phyloP scores from a whole-genome alignment of 1,140 invertebrate genomes.

The Aphaenogaster floridana region DNA sequence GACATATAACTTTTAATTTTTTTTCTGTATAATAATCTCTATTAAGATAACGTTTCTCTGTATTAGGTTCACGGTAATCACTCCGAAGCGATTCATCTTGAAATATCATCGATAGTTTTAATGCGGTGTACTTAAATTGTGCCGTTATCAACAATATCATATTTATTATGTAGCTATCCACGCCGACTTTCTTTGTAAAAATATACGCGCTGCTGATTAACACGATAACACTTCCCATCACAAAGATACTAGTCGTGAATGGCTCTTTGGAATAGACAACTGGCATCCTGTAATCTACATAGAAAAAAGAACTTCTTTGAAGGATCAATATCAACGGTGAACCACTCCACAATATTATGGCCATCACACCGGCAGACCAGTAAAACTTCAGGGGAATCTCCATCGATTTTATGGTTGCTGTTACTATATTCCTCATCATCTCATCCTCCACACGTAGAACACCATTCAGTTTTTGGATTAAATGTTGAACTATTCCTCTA shows the following conservation, averaged over 20 bases:
- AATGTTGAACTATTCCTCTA: not conserved
- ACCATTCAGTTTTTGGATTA: conserved; percentile 61
- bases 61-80: not conserved
- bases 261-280: not conserved
- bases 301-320: not conserved
- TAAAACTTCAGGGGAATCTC: conserved; percentile 27
- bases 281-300: conserved; percentile 21
- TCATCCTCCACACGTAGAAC: not conserved
- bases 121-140: conserved; percentile 13
- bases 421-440: not conserved
- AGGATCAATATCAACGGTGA: not conserved
- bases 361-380: not conserved
- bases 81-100: not conserved
- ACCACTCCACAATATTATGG: not conserved
- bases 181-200: not conserved
- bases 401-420: not conserved
- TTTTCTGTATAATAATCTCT: not conserved
- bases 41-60: no score
- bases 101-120: conserved; percentile 33
- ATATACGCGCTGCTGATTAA: not conserved
- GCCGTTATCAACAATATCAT: not conserved
- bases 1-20: conserved; percentile 16
- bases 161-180: not conserved
- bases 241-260: not conserved
- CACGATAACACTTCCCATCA: not conserved